Percentiles rank a stretch among this genome's conserved stretches.
Evolutionary conservation across 1,140 invertebrate species (phyloP).

Genomic region (Fopius arisanus): DNA sequence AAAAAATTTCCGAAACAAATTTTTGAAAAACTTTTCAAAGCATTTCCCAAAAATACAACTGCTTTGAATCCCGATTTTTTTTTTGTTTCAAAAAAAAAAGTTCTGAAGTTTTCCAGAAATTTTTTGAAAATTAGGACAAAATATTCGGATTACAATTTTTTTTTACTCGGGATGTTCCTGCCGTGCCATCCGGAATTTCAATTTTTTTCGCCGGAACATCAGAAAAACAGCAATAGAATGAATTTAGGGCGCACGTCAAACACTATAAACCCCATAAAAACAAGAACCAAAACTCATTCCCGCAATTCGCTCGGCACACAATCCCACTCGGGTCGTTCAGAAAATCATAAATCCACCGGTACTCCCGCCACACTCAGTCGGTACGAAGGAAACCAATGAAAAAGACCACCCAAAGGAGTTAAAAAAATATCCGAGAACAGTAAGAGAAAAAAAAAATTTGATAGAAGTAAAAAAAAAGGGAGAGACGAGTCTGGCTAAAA

Average conservation of each 20-base stretch:
- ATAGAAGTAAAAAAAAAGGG: not conserved
- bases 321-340: slow-evolving; percentile 6
- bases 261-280: not conserved
- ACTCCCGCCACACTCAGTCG: slow-evolving; percentile 1
- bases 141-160: too few relatives aligned
- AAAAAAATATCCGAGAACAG: not conserved
- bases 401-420: not conserved
- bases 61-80: too few relatives aligned
- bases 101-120: too few relatives aligned
- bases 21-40: too few relatives aligned
- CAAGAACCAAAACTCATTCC: not conserved
- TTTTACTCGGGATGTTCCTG: too few relatives aligned
- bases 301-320: not conserved
- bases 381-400: slow-evolving; percentile 1
- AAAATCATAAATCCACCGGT: slow-evolving; percentile 1
- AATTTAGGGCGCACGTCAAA: not conserved
- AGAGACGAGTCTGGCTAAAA: not conserved
- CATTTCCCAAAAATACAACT: too few relatives aligned
- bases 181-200: too few relatives aligned
- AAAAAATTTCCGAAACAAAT: too few relatives aligned
- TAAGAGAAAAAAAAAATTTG: not conserved
- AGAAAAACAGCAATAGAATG: not conserved
- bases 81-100: too few relatives aligned
- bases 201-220: too few relatives aligned
- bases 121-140: too few relatives aligned